Evolutionary conservation across 2,888 invertebrate genomes (phyloP), one percentile per base, ranked within the genome.

Genomic region (Heliconius cydno): DNA sequence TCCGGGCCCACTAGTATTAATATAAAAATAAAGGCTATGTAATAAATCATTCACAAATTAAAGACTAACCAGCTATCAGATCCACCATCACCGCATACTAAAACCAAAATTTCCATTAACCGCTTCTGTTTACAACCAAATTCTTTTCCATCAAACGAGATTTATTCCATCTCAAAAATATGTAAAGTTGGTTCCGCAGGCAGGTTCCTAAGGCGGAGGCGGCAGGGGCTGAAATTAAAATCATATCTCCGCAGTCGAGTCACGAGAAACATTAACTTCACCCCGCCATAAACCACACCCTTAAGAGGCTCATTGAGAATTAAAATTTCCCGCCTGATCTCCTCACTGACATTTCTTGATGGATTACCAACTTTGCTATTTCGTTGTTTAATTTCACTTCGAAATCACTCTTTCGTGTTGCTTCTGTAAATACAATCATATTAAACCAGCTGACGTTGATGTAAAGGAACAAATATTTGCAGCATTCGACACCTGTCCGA

Each of bases 281-380:
- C 87, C 89, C 88, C 88, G 91, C 92, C 92, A 92, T 94, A 94
- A 93, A 93, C 92, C 92, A 91, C 88, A 89, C 92, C 92, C 91
- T 92, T 92, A 91, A 92, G 90, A 91, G 91, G 89, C 90, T 91
- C 91, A 91, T 90, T 91, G 91, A 88, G 93, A 94, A 95, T 94
- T 94, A 94, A 95, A 94, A 94, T 95, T 95, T 94, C 91, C 91
- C 90, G 92, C 89, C 91, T 91, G 93, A 94, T 93, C 93, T 92
- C 90, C 92, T 92, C 90, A 86, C 88, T 90, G 92, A 91, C 93
- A 88, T 89, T 88, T 87, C 84, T 89, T 94, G 94, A 94, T 92
- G 93, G 93, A 94, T 94, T 90, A 93, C 92, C 88, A 87, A 90
- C 87, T 89, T 87, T 87, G 87, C 86, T 86, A 88, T 87, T 89